Percentiles rank a stretch among this genome's conserved stretches.
Evolutionary conservation across 1,140 invertebrate species (phyloP).

Genomic region (Drosophila nebulosa): DNA sequence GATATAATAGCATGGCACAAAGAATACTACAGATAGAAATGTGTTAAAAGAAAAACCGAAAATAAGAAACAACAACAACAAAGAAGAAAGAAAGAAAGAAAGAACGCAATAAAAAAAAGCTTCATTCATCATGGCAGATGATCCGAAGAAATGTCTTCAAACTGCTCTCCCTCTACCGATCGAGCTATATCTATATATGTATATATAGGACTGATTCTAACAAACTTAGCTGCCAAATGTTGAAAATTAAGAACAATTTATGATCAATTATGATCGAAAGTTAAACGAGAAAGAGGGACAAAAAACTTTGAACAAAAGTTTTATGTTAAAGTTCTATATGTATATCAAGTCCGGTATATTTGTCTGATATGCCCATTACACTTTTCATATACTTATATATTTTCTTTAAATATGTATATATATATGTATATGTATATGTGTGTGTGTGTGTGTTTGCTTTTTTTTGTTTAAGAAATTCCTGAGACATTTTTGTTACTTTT

Average conservation of each 20-base stretch:
- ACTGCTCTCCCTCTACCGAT: no score
- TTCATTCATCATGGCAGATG: no score
- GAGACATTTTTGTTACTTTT: conserved; percentile 69
- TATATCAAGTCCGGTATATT: conserved; percentile 15
- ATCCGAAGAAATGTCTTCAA: no score
- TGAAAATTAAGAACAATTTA: no score
- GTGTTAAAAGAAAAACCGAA: not conserved
- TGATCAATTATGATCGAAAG: no score
- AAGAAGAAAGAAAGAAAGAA: conserved; percentile 12
- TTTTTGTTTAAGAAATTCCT: conserved; percentile 70
- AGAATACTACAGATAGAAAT: conserved; percentile 34
- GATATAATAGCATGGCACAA: conserved; percentile 42
- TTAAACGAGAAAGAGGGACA: no score
- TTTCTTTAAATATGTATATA: conserved; percentile 10
- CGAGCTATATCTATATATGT: no score
- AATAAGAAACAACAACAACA: conserved; percentile 20
- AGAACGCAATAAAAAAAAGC: no score
- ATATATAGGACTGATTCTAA: no score
- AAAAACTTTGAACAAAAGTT: no score
- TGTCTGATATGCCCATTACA: conserved; percentile 20
- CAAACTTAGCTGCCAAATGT: no score
- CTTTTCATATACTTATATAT: not conserved
- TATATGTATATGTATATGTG: not conserved
- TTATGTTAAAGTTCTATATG: not conserved
- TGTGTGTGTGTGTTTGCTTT: not conserved